phyloP scores from a whole-genome alignment of 2,113 vertebrate genomes.

The Dipodomys spectabilis region DNA sequence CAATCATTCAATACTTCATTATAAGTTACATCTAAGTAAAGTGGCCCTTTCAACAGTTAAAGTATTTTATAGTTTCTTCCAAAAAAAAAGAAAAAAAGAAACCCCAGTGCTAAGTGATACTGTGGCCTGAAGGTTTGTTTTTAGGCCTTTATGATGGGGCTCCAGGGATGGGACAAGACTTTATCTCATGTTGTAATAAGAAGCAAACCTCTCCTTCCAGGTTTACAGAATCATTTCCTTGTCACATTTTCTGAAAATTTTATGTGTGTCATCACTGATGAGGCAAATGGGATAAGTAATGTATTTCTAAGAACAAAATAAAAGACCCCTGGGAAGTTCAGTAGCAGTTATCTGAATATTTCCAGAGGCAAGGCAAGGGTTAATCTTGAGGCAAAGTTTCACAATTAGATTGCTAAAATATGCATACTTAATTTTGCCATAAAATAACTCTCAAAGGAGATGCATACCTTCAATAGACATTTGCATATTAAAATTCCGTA shows the following conservation, averaged over 20 bases:
- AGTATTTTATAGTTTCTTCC: neutral
- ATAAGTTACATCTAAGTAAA: neutral
- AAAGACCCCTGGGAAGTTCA: neutral
- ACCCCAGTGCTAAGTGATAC: neutral
- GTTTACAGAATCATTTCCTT: slow-evolving; percentile 43
- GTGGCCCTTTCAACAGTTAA: neutral
- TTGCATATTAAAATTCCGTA: slow-evolving; percentile 57
- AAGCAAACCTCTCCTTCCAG: neutral
- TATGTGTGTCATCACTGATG: neutral
- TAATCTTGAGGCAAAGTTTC: neutral
- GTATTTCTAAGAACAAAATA: slow-evolving; percentile 31
- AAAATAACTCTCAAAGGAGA: slow-evolving; percentile 32
- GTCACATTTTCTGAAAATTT: slow-evolving; percentile 18
- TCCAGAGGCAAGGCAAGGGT: neutral
- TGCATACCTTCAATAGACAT: slow-evolving; percentile 16
- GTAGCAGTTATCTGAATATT: neutral
- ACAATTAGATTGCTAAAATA: slow-evolving; percentile 42
- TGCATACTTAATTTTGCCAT: slow-evolving; percentile 44
- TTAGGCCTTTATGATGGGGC: neutral
- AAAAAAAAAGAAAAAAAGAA: neutral
- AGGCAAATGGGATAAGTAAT: neutral
- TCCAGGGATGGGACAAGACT: too few species aligned
- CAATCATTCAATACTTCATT: neutral
- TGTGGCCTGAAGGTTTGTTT: neutral
- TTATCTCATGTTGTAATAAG: neutral